Conservation (phyloP, 1,140 invertebrate genomes). For the Hyles vespertilio region DNA sequence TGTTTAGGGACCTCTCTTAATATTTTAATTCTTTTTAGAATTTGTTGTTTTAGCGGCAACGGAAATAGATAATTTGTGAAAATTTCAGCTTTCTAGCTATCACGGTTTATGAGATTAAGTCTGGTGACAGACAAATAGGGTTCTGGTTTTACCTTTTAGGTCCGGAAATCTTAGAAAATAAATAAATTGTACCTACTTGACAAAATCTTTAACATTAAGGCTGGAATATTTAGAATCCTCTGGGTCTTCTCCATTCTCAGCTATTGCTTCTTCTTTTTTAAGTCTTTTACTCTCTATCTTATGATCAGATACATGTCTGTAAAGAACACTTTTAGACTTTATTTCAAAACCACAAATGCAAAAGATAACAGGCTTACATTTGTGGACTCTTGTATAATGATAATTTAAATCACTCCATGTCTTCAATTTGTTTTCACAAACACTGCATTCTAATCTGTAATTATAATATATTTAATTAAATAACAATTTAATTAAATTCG, state of each 20-base stretch:
- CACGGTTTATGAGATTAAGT: too few relatives aligned
- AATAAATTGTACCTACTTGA: slow-evolving; percentile 38
- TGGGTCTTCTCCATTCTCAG: slow-evolving; percentile 36
- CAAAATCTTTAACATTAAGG: slow-evolving; percentile 55
- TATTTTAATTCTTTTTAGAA: too few relatives aligned
- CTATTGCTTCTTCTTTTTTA: slow-evolving; percentile 29
- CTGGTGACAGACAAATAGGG: too few relatives aligned
- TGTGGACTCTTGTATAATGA: slow-evolving; percentile 48
- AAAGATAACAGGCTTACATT: slow-evolving; percentile 41
- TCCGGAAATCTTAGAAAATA: slow-evolving; percentile 2
- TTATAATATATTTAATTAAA: slow-evolving; percentile 8
- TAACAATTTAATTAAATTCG: too few relatives aligned
- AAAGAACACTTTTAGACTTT: slow-evolving; percentile 57
- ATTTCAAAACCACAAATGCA: slow-evolving; percentile 58
- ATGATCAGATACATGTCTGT: slow-evolving; percentile 62
- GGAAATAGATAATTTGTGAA: too few relatives aligned
- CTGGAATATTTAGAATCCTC: slow-evolving; percentile 39
- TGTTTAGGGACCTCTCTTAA: too few relatives aligned
- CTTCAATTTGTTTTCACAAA: slow-evolving; percentile 44
- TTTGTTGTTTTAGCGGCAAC: too few relatives aligned
- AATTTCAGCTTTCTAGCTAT: too few relatives aligned
- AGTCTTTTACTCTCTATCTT: slow-evolving; percentile 48
- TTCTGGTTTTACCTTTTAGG: too few relatives aligned
- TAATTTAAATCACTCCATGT: slow-evolving; percentile 45
- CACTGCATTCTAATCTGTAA: slow-evolving; percentile 48